Evolutionary conservation across 2,888 invertebrate genomes (phyloP).

Genomic region (Chrysotoxum bicinctum): DNA sequence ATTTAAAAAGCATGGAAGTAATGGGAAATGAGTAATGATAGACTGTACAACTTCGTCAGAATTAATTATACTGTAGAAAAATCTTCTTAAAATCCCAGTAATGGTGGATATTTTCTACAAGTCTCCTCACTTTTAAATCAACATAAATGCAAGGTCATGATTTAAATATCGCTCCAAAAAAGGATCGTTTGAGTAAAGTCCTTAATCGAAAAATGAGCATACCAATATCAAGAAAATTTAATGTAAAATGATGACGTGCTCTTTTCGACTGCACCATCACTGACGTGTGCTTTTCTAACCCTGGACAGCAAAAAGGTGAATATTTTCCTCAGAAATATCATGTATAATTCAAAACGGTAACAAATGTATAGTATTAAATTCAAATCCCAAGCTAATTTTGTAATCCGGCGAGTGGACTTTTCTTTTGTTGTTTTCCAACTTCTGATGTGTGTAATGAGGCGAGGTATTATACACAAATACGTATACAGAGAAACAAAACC

Average conservation of each 20-base stretch:
- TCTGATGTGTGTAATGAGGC: slow-evolving; percentile 37
- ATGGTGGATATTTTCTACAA: too few relatives aligned
- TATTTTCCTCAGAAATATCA: slow-evolving; percentile 22
- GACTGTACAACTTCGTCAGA: too few relatives aligned
- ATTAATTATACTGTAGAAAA: too few relatives aligned
- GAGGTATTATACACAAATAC: neutral
- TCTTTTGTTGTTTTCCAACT: slow-evolving; percentile 3
- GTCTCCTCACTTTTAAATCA: too few relatives aligned
- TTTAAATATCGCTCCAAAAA: neutral
- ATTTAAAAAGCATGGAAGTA: too few relatives aligned
- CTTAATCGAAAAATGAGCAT: neutral
- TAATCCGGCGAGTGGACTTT: slow-evolving; percentile 8
- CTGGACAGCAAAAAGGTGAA: neutral
- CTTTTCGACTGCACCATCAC: neutral
- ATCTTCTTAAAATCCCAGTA: too few relatives aligned
- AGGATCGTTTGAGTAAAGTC: too few relatives aligned
- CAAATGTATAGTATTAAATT: neutral
- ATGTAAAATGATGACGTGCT: slow-evolving; percentile 63
- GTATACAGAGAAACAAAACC: neutral
- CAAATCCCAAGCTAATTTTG: slow-evolving; percentile 24
- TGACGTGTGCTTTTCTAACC: neutral
- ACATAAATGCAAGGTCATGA: neutral
- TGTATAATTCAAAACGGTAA: slow-evolving; percentile 40
- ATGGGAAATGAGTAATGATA: too few relatives aligned
- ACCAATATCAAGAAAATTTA: slow-evolving; percentile 51